Evolutionary conservation across 2,113 vertebrate species (phyloP), one percentile per base, ranked within the genome.

Genomic region (Siniperca chuatsi): DNA sequence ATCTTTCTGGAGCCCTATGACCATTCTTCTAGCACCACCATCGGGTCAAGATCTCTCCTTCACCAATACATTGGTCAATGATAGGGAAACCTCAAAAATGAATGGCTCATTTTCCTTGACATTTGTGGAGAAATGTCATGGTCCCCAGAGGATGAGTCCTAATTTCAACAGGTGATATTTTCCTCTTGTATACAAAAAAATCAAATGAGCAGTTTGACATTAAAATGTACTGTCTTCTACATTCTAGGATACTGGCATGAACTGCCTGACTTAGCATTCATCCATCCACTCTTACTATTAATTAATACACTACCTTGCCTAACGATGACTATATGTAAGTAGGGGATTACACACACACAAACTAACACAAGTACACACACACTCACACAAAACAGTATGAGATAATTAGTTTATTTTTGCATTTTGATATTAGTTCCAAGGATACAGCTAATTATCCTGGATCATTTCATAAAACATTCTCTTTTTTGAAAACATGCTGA

Each of bases 401-500:
- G 46, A 75, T 42, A 79, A 81, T 69, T 67, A 20, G 48, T 71
- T 74, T 77, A 77, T 83, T 72, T 78, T 66, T 80, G 58, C n/a
- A 64, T 65, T 68, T 83, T 18, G 25, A 69, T 76, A 44, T 69
- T 35, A 33, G 35, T 44, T 65, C 2, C 35, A 86, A 82, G 55
- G 85, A 46, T 69, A 20, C 21, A 67, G 42, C 16, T 79, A 66
- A 82, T 79, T 75, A 66, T 6, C 23, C 1, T 3, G 42, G 6
- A 66, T 77, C 33, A 15, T 57, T 69, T 70, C 46, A 54, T 61
- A n/a, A 52, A 78, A 33, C 40, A 29, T 57, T 4, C 7, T 20
- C 18, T 66, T 35, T 70, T 73, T 16, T 61, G 42, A 52, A 44
- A 85, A 67, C 12, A 44, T n/a, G 23, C 67, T 50, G 70, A 67